Percentiles rank a stretch among this genome's conserved stretches.
Conservation (phyloP, 2,888 invertebrate genomes). For the Muschampia plurimacula region DNA sequence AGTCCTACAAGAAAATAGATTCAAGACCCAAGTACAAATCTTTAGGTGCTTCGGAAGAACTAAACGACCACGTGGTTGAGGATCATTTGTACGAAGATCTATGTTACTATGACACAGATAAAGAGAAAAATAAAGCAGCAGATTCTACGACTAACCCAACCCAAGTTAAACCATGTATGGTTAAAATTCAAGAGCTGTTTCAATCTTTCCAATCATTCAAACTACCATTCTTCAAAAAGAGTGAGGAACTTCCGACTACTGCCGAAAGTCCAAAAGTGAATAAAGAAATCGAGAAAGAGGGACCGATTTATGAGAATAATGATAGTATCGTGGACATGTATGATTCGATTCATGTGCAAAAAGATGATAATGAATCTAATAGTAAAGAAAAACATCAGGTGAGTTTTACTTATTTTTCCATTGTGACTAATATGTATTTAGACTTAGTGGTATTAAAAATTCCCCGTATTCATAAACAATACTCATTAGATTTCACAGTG, state of each 20-base stretch:
- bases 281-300: slow-evolving; percentile 46
- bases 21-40: slow-evolving; percentile 69
- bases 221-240: slow-evolving; percentile 72
- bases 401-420: slow-evolving; percentile 9
- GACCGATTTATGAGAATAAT: slow-evolving; percentile 66
- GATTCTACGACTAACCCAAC: slow-evolving; percentile 34
- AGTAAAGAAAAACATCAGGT: slow-evolving; percentile 47
- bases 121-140: slow-evolving; percentile 48
- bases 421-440: too few relatives aligned
- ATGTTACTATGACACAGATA: slow-evolving; percentile 67
- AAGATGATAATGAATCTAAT: slow-evolving; percentile 43
- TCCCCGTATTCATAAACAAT: too few relatives aligned
- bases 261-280: slow-evolving; percentile 45
- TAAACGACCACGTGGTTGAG: slow-evolving; percentile 59
- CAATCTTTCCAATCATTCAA: slow-evolving; percentile 73
- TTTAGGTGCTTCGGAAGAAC: slow-evolving; percentile 62
- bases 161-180: slow-evolving; percentile 64
- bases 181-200: slow-evolving; percentile 75
- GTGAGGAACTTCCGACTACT: slow-evolving; percentile 51
- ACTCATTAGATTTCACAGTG: too few relatives aligned
- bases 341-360: slow-evolving; percentile 69
- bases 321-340: slow-evolving; percentile 70
- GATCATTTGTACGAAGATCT: slow-evolving; percentile 81
- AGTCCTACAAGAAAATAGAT: slow-evolving; percentile 62
- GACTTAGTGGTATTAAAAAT: too few relatives aligned